These are phyloP conservation scores for Melanotaenia nigrans DNA, from an alignment of 2,797 vertebrate genomes.

Conservation along the genomic window DNA sequence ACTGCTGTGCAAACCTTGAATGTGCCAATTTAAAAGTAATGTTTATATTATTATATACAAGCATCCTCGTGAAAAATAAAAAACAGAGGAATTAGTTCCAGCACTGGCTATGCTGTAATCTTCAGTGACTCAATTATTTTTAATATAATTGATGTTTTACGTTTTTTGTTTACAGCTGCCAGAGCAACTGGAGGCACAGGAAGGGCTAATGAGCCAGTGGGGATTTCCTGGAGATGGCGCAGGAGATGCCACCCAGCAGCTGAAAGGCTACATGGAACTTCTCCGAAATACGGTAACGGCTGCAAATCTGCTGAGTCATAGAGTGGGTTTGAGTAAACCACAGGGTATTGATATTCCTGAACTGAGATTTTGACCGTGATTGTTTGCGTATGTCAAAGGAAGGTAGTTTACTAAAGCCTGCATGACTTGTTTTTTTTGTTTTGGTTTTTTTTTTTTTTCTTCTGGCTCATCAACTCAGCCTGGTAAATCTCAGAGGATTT, in stretches of 20 bases:
- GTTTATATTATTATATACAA: not conserved
- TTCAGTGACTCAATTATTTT: slow-evolving; percentile 3
- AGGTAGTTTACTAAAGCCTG: slow-evolving; percentile 30
- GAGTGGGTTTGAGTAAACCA: slow-evolving; percentile 31
- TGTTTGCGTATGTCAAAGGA: slow-evolving; percentile 58
- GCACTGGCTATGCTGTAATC: not conserved
- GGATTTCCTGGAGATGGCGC: slow-evolving; percentile 84
- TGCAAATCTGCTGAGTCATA: slow-evolving; percentile 4
- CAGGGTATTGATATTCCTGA: slow-evolving; percentile 43
- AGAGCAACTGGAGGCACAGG: slow-evolving; percentile 83
- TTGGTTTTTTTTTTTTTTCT: not conserved
- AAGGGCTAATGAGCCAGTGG: slow-evolving; percentile 91
- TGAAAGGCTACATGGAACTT: slow-evolving; percentile 87
- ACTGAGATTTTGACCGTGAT: slow-evolving; percentile 46
- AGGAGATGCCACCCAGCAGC: slow-evolving; percentile 75
- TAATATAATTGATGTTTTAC: slow-evolving; percentile 9
- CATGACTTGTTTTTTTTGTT: not conserved
- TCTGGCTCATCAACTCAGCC: slow-evolving; percentile 32
- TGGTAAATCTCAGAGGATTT: slow-evolving; percentile 23
- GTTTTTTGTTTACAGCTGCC: slow-evolving; percentile 83
- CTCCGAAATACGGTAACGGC: slow-evolving; percentile 87
- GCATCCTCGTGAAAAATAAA: not conserved
- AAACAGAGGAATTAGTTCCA: not conserved
- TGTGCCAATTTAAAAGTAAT: too few relatives aligned
- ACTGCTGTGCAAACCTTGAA: not conserved